phyloP scores from a whole-genome alignment of 2,888 invertebrate genomes.

The Drosophila incognita region DNA sequence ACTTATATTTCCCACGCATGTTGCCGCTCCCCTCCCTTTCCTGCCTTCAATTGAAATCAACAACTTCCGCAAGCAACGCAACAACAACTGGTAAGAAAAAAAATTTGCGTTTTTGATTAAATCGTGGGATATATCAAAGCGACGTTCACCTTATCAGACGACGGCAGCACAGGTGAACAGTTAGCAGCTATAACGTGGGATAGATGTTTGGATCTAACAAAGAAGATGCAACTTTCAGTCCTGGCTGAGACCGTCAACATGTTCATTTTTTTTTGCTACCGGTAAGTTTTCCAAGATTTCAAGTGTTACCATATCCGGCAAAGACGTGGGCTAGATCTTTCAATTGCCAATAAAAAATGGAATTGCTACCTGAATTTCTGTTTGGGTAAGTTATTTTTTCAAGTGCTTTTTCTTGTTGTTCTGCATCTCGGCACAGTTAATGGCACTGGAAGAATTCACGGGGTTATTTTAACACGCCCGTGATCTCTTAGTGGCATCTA shows the following conservation, averaged over 20 bases:
- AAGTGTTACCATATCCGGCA: slow-evolving; percentile 35
- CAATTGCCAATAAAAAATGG: background rate
- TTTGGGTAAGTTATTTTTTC: slow-evolving; percentile 6
- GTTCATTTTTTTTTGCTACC: slow-evolving; percentile 1
- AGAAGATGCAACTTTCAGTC: slow-evolving; percentile 12
- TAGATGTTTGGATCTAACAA: slow-evolving; percentile 29
- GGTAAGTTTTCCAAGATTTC: slow-evolving; percentile 29
- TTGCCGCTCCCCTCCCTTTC: slow-evolving; percentile 26
- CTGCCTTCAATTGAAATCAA: slow-evolving; percentile 47
- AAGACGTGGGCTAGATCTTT: slow-evolving; percentile 28
- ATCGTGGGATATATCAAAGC: slow-evolving; percentile 77
- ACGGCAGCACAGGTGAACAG: slow-evolving; percentile 39
- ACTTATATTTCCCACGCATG: slow-evolving; percentile 71
- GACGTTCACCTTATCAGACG: slow-evolving; percentile 51
- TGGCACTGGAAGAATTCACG: slow-evolving; percentile 90
- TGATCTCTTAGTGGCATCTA: slow-evolving; percentile 86
- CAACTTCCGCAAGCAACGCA: slow-evolving; percentile 67
- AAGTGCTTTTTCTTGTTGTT: slow-evolving; percentile 26
- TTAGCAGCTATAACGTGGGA: slow-evolving; percentile 52
- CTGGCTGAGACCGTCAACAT: slow-evolving; percentile 11
- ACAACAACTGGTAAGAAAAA: slow-evolving; percentile 33
- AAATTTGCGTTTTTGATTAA: slow-evolving; percentile 81
- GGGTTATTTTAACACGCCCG: slow-evolving; percentile 85
- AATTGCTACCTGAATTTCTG: slow-evolving; percentile 16
- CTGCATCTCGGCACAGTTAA: slow-evolving; percentile 85